phyloP scores from a whole-genome alignment of 2,888 invertebrate genomes.

The Epirrhoe tristata region DNA sequence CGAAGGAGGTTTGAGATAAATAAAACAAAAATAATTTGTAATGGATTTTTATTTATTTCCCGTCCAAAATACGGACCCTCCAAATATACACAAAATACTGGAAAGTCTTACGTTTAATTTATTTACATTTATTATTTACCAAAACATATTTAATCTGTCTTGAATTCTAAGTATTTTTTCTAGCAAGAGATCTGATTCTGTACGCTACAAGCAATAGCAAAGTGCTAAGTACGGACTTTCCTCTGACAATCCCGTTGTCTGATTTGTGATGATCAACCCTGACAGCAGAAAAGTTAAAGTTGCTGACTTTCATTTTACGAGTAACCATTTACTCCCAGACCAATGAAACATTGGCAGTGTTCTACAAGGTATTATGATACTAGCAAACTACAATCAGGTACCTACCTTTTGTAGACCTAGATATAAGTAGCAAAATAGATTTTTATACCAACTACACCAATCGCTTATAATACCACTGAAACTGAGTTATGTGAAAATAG shows the following conservation, averaged over 20 bases:
- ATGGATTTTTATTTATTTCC: conserved; percentile 18
- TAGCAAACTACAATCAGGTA: too few species aligned
- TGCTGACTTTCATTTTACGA: too few species aligned
- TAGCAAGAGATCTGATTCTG: neutral
- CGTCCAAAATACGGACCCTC: conserved; percentile 39
- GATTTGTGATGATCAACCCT: neutral
- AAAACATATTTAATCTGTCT: neutral
- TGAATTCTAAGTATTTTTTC: neutral
- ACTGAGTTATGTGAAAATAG: neutral
- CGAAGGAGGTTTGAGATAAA: neutral
- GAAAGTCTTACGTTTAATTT: conserved; percentile 11
- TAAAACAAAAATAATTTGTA: conserved; percentile 15
- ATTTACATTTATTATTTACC: conserved; percentile 3
- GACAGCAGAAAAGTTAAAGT: neutral
- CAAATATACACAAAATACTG: conserved; percentile 42
- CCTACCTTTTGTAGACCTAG: too few species aligned
- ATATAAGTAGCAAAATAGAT: too few species aligned
- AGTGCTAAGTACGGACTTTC: neutral
- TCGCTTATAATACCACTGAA: neutral
- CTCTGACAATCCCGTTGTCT: neutral
- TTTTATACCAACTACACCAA: too few species aligned
- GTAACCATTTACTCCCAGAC: too few species aligned
- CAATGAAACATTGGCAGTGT: too few species aligned
- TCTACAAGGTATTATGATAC: too few species aligned
- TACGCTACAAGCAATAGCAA: conserved; percentile 1